Evolutionary conservation across 2,113 vertebrate species (phyloP), one percentile per base, ranked within the genome.

Genomic region (Hypocryptadius cinnamomeus): DNA sequence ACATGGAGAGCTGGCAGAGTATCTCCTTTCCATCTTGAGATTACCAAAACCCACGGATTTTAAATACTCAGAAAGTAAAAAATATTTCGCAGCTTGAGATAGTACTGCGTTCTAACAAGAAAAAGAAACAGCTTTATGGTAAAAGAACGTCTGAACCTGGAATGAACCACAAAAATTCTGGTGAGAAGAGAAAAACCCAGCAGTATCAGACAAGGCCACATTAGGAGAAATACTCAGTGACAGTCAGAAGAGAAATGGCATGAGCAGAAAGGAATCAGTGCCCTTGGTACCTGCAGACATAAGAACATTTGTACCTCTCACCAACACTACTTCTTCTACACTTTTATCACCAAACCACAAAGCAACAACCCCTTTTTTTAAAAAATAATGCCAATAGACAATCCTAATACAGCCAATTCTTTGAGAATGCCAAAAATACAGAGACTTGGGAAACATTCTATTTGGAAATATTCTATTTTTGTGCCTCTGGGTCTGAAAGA

Each of bases 401-500:
- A 87, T 31, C 56, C 71, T n/a, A 90, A 53, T 44, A 79, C n/a
- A 3, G 2, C 23, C 51, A 84, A 69, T 71, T 91, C 79, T 86
- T 60, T 45, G 56, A 94, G 91, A 95, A 96, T n/a, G 92, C 66
- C 66, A 91, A 89, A 97, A 93, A 93, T 33, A 96, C 4, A 82
- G 87, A 85, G 79, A 96, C 91, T 95, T 90, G 94, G 94, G 94
- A 94, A 88, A 95, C 63, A 83, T 92, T 94, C 71, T 83, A 60
- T 92, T 86, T 94, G 83, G 96, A 93, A 94, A 94, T 79, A 54
- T 6, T 87, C 81, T 93, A 89, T 96, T 96, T 97, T 74, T 94
- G 90, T 96, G 96, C 96, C 96, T 97, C 92, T 96, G 95, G 95
- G 95, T 95, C 94, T 87, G 92, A 93, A 97, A 95, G 94, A 96